Base-by-base conservation (phyloP, 2,888 invertebrate genomes). In the Andricus quercusramuli region DNA sequence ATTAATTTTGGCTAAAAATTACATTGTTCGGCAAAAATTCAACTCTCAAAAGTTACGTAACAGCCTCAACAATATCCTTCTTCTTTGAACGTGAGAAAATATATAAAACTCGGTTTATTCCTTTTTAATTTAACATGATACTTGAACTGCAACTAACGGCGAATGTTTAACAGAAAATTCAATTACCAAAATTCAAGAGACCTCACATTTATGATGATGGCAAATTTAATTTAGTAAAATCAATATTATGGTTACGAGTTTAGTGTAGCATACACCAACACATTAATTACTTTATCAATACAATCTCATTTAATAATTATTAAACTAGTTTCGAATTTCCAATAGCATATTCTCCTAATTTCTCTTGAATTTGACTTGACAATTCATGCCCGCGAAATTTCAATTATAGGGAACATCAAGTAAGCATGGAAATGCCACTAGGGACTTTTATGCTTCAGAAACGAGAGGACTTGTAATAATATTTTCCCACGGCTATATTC, bases 281-380 rank as follows among this genome's bases (percentile, higher is more conserved):
- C 11, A 56, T 47, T 44, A 22, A 68, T 68, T 17, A 68, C 22
- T 68, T 68, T 44, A 25, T 44, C 22, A 68, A 68, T 68, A 68
- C n/a, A 68, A 68, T 68, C 20, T 44, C 22, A 44, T 68, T 68
- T 68, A 68, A 68, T 68, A 22, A 68, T 37, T 56, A 17, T 17
- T 17, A 47, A 47, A 17, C 17, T 4, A 47, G 17, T 47, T 47
- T 47, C 6, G 47, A 47, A 4, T 3, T 47, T 47, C 17, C 9
- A 11, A 22, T 22, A 56, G 11, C 56, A 56, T 9, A 9, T 56
- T 56, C n/a, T 3, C 9, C 56, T 56, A 56, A 8, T 56, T 9
- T 3, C 56, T 9, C 22, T 22, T 59, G 11, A n/a, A 59, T 22
- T 59, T 11, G 3, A n/a, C 56, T 59, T 22, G 11, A 22, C 11